Evolutionary conservation across 92 coral and sea anemone genomes (phyloP), one percentile per base, ranked within the genome.

Genomic region (Zoanthus gigantus): DNA sequence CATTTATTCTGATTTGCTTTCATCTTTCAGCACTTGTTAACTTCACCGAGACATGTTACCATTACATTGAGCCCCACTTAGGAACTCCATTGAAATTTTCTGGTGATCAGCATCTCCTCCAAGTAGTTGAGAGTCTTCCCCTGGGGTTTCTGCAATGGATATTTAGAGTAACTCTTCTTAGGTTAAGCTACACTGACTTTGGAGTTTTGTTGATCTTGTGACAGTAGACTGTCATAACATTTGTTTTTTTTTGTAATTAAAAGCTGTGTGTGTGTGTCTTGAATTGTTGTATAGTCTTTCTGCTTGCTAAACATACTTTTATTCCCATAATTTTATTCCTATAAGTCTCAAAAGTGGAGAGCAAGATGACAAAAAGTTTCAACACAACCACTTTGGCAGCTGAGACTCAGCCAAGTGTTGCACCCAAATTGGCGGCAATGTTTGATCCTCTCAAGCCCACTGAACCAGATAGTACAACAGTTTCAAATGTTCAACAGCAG

Each of bases 381-480:
- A 32, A 23, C 16, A 18, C 85, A 28, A 23, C 85, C 65, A 37
- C 30, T 9, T 61, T 66, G 8, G 1, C 46, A 0, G 54, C 71
- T 28, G 74, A 42, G 1, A 28, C 12, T 29, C 74, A 28, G 28
- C 61, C 85, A 15, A 81, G 8, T 46, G 85, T 65, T 47, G 14
- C 85, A 44, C 85, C 85, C 18, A 80, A 80, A 28, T 32, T 80
- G 16, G 74, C 85, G 0, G 74, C 85, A 44, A 7, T 81, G 72
- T 81, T 81, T 50, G 85, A 81, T 30, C 85, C 85, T 8, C 85
- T 81, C 29, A 13, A 66, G 14, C 85, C 85, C n/a, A 14, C 60
- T 45, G 74, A 81, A 13, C 60, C 74, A 45, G 74, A 66, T 56
- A 66, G 74, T 18, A 66, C 85, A 66, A 44, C 74, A 65, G 58